Base-by-base conservation (phyloP, 2,113 vertebrate species). In the Procapra przewalskii region DNA sequence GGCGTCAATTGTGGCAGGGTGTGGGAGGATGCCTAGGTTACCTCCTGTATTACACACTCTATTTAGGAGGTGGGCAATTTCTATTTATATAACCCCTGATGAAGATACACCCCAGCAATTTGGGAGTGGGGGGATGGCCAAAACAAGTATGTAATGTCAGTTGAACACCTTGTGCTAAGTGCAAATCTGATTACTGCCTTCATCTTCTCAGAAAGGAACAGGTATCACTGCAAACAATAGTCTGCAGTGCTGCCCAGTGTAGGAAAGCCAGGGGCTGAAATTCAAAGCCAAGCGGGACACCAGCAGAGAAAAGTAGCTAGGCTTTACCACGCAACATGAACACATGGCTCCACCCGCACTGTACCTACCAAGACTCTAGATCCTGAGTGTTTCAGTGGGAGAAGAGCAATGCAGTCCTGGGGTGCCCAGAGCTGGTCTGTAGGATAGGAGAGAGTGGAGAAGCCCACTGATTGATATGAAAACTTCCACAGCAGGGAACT, bases 21-120 rank as follows among this genome's bases (percentile, higher is more conserved):
- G 98, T 98, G 88, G 98, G 98, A 97, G 97, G 98, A 96, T 98
- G 96, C 97, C 97, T 97, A 98, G 97, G 97, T 98, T 98, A 98
- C 98, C 97, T 97, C 95, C 97, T 92, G 94, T 95, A 97, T 96
- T 91, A 97, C 94, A 96, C 60, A 92, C 84, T 96, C 94, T 90
- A 92, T 96, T 98, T 97, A 97, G 95, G 90, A 98, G 97, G 94
- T 92, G 95, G 97, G 96, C 96, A 97, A 97, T 91, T 90, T 60
- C 97, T 98, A 98, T 98, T 98, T 98, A 97, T 98, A 96, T 85
- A 96, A 84, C n/a, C 62, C 89, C 81, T 75, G 40, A 92, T 95
- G 95, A 97, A 98, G 96, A 97, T 91, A 98, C 92, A 98, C 97
- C 97, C 97, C 95, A 95, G 97, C 94, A 92, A 67, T 96, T 82